These are phyloP conservation scores for Sebastes reedi DNA, from an alignment of 2,797 vertebrate species.

Conservation along the genomic window DNA sequence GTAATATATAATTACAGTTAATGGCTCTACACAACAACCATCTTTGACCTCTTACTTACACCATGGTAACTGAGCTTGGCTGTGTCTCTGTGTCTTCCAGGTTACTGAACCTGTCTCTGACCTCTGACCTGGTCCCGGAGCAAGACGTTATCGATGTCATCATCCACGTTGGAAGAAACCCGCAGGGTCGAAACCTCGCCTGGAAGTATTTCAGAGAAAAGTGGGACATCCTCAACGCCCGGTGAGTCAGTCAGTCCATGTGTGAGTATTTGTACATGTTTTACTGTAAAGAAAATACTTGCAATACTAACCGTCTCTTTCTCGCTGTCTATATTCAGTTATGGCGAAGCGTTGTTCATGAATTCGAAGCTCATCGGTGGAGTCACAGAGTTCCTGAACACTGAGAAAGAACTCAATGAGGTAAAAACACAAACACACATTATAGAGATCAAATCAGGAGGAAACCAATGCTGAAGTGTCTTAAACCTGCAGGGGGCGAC, in stretches of 20 bases:
- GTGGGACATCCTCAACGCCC: conserved; percentile 94
- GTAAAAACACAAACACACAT: conserved; percentile 71
- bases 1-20: not conserved
- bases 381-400: conserved; percentile 98
- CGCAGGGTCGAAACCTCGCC: conserved; percentile 93
- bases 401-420: conserved; percentile 91
- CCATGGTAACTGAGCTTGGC: too few relatives aligned
- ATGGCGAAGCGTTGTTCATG: conserved; percentile 98
- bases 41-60: too few relatives aligned
- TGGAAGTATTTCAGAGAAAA: conserved; percentile 98
- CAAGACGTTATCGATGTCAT: conserved; percentile 98
- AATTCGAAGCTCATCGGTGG: conserved; percentile 97
- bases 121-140: conserved; percentile 94
- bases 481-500: too few relatives aligned
- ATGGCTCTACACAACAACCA: too few relatives aligned
- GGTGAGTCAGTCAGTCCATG: conserved; percentile 74
- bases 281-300: not conserved
- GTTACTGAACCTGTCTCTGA: conserved; percentile 94
- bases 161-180: conserved; percentile 95
- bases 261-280: fast-evolving
- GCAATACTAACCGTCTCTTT: not conserved
- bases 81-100: conserved; percentile 64
- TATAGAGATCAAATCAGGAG: not conserved
- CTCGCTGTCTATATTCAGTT: conserved; percentile 79
- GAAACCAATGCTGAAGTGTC: too few relatives aligned